Conservation (phyloP, 2,113 vertebrate species). For the Tupaia tana region DNA sequence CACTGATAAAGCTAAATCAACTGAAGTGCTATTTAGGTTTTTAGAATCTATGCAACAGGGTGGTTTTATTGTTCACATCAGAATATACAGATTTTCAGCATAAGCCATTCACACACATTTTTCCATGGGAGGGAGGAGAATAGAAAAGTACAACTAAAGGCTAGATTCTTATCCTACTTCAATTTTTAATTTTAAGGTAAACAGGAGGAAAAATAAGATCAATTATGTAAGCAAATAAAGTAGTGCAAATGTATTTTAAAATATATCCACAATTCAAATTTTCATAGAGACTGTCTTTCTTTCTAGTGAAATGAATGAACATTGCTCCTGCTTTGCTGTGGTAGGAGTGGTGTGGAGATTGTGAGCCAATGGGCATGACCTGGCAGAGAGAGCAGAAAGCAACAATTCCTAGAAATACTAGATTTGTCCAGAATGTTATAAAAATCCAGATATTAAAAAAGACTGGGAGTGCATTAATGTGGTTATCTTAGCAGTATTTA, state of each 20-base stretch:
- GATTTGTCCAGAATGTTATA: neutral
- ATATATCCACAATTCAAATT: neutral
- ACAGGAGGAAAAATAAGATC: neutral
- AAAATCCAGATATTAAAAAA: neutral
- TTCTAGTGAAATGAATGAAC: neutral
- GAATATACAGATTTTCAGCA: neutral
- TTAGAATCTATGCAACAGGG: neutral
- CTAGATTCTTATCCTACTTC: neutral
- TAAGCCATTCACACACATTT: neutral
- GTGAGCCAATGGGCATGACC: neutral
- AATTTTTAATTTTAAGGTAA: neutral
- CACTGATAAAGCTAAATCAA: neutral
- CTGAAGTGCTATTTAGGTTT: constrained; percentile 32
- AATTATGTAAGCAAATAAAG: neutral
- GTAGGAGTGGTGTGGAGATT: neutral
- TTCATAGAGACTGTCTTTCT: neutral
- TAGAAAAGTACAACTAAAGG: neutral
- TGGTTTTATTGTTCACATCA: neutral
- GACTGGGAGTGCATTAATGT: neutral
- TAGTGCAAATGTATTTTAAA: constrained; percentile 6
- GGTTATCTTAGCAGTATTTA: neutral
- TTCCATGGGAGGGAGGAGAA: neutral
- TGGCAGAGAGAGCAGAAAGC: neutral
- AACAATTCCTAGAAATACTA: neutral
- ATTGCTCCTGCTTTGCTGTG: neutral